These are phyloP conservation scores for Myotis brandtii DNA, from an alignment of 2,113 vertebrate species.

Conservation along the genomic window DNA sequence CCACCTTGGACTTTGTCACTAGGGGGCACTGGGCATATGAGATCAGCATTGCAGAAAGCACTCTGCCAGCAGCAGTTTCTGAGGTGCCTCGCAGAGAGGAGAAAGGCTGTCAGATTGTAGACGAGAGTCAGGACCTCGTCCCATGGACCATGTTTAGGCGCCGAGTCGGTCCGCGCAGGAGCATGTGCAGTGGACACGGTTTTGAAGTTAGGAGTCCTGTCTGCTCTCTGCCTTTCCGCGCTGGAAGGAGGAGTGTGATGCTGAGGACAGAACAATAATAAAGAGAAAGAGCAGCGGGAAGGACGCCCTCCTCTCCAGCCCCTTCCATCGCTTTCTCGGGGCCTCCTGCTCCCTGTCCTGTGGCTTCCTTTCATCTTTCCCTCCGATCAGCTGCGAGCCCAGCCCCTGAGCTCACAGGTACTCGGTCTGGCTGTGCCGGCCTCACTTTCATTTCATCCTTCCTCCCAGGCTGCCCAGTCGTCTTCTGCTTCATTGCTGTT, in stretches of 20 bases:
- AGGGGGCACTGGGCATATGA: slow-evolving; percentile 87
- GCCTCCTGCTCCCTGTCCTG: neutral
- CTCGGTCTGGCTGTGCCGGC: neutral
- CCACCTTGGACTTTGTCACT: slow-evolving; percentile 83
- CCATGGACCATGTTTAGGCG: neutral
- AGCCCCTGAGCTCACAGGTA: neutral
- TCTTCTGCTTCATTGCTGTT: neutral
- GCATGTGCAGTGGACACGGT: neutral
- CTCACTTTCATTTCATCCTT: neutral
- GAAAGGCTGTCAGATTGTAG: neutral
- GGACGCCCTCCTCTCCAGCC: neutral
- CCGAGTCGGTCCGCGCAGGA: neutral
- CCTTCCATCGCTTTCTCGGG: neutral
- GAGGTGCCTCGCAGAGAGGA: accelerated
- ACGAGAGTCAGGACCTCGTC: neutral
- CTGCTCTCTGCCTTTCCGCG: neutral
- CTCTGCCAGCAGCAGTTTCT: no score
- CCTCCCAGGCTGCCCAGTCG: neutral
- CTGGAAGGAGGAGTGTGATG: neutral
- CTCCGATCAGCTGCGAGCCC: neutral
- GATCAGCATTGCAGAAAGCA: slow-evolving; percentile 71
- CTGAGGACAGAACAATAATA: neutral
- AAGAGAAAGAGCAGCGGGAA: neutral
- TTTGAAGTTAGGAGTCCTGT: neutral
- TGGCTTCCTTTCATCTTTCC: neutral